Base-by-base conservation (phyloP, 2,113 vertebrate species). In the Pelmatolapia mariae region DNA sequence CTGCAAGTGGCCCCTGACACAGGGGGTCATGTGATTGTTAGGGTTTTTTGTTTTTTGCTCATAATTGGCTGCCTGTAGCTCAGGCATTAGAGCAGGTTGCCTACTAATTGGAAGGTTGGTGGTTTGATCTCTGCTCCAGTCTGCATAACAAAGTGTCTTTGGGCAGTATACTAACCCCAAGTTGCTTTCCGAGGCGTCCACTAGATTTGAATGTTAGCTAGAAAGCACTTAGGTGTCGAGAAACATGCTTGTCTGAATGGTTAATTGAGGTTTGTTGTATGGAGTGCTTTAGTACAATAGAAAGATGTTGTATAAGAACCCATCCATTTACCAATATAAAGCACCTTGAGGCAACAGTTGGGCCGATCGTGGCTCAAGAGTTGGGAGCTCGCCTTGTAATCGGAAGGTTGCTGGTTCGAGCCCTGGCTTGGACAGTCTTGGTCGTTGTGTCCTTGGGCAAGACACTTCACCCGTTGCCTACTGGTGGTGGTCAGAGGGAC, bases 161-260 rank as follows among this genome's bases (percentile, higher is more conserved):
- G 11, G 40, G 40, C 0, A 66, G 33, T 66, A 38, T 0, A 66
- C 61, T 66, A 66, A 66, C 33, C 61, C 0, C 33, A 66, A 22
- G 19, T 13, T 66, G 61, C 10, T 38, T 66, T 66, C 4, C 1
- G 10, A 66, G 33, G 61, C 0, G 0, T 38, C 19, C 61, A 66
- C 10, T 13, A 66, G 61, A 66, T 66, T 66, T 66, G 33, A 66
- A 66, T 0, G 61, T 66, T 66, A 38, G 61, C 19, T 38, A 66
- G 33, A 66, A 22, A 66, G 61, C 19, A 22, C 33, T 66, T 66
- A 13, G 33, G 1, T 66, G 61, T 38, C 0, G 10, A 66, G 33
- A 66, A 66, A 38, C 1, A 1, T 22, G 10, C 61, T 66, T 38
- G 19, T 38, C 10, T 66, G 61, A 66, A 66, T 38, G 61, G 61